Evolutionary conservation across 1,140 invertebrate genomes (phyloP), one percentile per base, ranked within the genome.

Genomic region (Temnothorax curvispinosus): DNA sequence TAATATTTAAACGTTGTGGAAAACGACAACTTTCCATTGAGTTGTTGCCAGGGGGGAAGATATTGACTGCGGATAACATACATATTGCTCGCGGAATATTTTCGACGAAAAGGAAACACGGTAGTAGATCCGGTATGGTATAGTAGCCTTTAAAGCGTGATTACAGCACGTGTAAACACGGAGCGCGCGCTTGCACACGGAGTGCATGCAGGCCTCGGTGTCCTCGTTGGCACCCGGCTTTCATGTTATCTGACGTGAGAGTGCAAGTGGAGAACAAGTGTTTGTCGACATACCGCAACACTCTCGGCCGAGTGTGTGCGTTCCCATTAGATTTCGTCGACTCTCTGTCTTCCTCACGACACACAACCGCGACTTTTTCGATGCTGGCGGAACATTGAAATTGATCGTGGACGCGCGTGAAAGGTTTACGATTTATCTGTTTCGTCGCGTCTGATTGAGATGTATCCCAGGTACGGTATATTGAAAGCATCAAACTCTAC

Each of bases 231-330:
- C 27, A 58, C 13, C 38, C 11, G 8, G 58, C 35, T 85, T 60
- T 87, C 75, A 77, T 52, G 44, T 75, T 74, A 38, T 35, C n/a
- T 6, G 52, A 62, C 32, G 71, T 72, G 74, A 67, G 62, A 76
- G 71, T 52, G 81, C 81, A 62, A 85, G 81, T 85, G 47, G 44
- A 67, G 64, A 75, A 76, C 50, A 85, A 85, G 81, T 77, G 60
- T 82, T 74, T 69, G 44, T 62, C 58, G 62, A 60, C 72, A 76
- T 54, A 32, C 81, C 77, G 50, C 50, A 6, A 6, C 27, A 35
- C 38, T 64, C 21, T 27, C 47, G 64, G 9, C 41, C 38, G 38
- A 64, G 9, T 69, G 64, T 85, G 9, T 77, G 62, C 58, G 62
- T 71, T 54, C 64, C 52, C 27, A 41, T 87, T 85, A 76, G 38